Percentiles rank a stretch among this genome's conserved stretches.
Conservation (phyloP, 2,797 vertebrate species). For the Chromis chromis region DNA sequence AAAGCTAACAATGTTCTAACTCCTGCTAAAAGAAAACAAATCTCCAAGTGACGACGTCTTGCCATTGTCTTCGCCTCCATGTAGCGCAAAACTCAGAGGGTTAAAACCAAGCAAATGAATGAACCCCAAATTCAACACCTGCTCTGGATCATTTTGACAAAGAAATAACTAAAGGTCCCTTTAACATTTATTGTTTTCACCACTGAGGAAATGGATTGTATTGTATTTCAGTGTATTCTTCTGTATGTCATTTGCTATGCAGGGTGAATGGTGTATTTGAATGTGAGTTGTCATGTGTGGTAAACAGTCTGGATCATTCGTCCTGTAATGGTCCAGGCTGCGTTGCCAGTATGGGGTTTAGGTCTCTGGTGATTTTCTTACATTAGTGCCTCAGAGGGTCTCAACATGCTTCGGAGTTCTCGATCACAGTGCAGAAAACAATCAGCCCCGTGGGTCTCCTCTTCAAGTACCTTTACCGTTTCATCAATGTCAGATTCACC, state of each 20-base stretch:
- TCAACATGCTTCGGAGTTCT: slow-evolving; percentile 29
- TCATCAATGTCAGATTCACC: slow-evolving; percentile 19
- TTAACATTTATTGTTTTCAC: slow-evolving; percentile 87
- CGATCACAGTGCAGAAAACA: slow-evolving; percentile 26
- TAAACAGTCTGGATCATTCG: slow-evolving; percentile 56
- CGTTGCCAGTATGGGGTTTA: slow-evolving; percentile 43
- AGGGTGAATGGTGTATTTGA: slow-evolving; percentile 44
- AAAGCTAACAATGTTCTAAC: slow-evolving; percentile 78
- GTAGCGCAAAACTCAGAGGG: slow-evolving; percentile 83
- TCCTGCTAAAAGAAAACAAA: slow-evolving; percentile 53
- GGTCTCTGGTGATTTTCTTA: slow-evolving; percentile 37
- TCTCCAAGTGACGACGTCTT: slow-evolving; percentile 12
- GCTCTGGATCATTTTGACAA: slow-evolving; percentile 46
- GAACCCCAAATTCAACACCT: slow-evolving; percentile 62
- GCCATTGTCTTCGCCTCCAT: slow-evolving; percentile 22
- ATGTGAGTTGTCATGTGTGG: slow-evolving; percentile 27
- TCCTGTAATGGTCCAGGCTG: slow-evolving; percentile 40
- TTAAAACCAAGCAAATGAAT: slow-evolving; percentile 77
- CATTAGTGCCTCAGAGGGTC: slow-evolving; percentile 9
- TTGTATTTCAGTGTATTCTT: slow-evolving; percentile 40
- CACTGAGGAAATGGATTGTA: slow-evolving; percentile 32
- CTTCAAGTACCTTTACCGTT: slow-evolving; percentile 20
- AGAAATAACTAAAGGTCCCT: slow-evolving; percentile 81
- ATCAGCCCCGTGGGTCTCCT: slow-evolving; percentile 65
- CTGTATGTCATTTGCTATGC: slow-evolving; percentile 42